Conservation (phyloP, 2,113 vertebrate species). For the Eretmochelys imbricata region DNA sequence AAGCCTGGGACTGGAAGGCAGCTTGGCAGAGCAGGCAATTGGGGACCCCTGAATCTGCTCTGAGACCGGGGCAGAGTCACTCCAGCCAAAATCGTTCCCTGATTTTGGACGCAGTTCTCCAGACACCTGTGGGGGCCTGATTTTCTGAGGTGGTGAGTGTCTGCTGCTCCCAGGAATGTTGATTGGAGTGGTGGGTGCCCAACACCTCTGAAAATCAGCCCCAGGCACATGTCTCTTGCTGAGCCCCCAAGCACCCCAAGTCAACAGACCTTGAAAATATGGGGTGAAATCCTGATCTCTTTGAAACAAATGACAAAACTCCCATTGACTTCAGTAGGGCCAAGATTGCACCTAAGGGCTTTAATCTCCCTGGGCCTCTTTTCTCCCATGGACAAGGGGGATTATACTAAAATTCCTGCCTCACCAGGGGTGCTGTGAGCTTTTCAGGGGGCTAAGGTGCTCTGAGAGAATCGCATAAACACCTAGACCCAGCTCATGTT, state of each 20-base stretch:
- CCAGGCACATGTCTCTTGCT: not conserved
- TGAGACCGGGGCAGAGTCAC: not conserved
- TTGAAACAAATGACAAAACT: not conserved
- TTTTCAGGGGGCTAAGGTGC: slow-evolving; percentile 16
- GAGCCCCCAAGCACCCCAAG: not conserved
- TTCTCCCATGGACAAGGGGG: slow-evolving; percentile 24
- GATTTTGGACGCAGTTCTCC: not conserved
- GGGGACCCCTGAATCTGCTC: not conserved
- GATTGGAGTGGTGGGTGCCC: not conserved
- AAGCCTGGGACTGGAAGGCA: not conserved
- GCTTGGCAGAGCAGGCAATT: accelerated
- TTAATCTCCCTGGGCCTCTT: slow-evolving; percentile 30
- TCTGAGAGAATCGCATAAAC: not conserved
- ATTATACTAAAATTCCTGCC: slow-evolving; percentile 58
- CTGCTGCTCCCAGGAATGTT: not conserved
- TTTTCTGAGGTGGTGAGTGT: not conserved
- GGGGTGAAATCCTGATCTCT: not conserved
- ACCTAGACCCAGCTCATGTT: not conserved
- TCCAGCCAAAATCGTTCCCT: not conserved
- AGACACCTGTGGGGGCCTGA: not conserved
- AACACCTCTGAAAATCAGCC: not conserved
- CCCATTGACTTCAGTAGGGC: not conserved
- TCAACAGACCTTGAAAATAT: not conserved
- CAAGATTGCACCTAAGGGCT: not conserved
- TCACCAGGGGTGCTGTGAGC: slow-evolving; percentile 50